A percentile compares a stretch with the other conserved stretches of the same genome.
These are phyloP conservation scores for Nebria salina DNA, from an alignment of 2,888 invertebrate genomes.

Conservation along the genomic window DNA sequence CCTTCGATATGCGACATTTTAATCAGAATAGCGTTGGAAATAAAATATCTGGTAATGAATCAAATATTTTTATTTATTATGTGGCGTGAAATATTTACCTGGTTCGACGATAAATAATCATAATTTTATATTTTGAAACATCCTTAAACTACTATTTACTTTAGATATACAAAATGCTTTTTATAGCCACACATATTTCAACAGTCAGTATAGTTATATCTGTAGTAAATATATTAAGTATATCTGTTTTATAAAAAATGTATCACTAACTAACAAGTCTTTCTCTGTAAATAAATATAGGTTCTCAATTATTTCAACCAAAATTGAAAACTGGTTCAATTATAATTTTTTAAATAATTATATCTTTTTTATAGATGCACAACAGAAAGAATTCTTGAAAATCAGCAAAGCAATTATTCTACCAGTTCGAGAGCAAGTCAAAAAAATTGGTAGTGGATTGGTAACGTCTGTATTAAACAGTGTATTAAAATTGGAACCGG, in stretches of 20 bases:
- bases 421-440: neutral
- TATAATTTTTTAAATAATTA: no score
- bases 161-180: neutral
- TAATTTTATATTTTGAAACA: neutral
- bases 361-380: neutral
- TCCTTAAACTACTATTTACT: neutral
- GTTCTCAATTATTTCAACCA: no score
- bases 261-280: no score
- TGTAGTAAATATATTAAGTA: no score
- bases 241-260: no score
- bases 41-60: neutral
- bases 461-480: neutral
- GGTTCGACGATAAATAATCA: no score
- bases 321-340: no score
- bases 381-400: neutral
- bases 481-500: conserved; percentile 8
- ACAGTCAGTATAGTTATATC: no score
- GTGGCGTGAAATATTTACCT: no score
- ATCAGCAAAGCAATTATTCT: neutral
- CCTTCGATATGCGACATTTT: neutral
- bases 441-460: neutral
- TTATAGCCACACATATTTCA: no score
- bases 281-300: no score
- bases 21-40: neutral
- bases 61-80: neutral